These are phyloP conservation scores for Lithobates sylvaticus DNA, from an alignment of 2,797 vertebrate genomes.

Conservation along the genomic window DNA sequence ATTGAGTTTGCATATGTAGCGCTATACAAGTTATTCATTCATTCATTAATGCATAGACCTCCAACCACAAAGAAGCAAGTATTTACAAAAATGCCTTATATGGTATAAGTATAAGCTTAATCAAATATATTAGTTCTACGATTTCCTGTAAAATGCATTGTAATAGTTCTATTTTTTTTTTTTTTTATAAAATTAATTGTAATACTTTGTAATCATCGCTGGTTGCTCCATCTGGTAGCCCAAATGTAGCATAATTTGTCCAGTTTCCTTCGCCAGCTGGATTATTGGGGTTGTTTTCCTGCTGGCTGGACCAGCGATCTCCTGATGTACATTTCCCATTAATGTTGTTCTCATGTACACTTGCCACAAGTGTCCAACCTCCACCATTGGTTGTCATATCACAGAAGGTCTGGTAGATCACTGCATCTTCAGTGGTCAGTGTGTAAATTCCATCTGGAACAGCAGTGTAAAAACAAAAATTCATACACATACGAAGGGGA, in stretches of 20 bases:
- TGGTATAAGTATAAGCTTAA: not conserved
- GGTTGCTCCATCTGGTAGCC: slow-evolving; percentile 54
- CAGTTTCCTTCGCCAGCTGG: slow-evolving; percentile 65
- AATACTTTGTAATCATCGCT: slow-evolving; percentile 69
- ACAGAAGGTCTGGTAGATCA: slow-evolving; percentile 77
- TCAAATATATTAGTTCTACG: not conserved
- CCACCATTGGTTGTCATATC: slow-evolving; percentile 73
- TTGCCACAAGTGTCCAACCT: slow-evolving; percentile 72
- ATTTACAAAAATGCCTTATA: not conserved
- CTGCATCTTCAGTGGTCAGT: slow-evolving; percentile 65
- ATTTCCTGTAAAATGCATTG: not conserved
- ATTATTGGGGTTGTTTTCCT: slow-evolving; percentile 61
- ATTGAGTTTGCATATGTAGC: no score
- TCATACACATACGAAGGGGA: no score
- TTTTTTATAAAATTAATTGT: no score
- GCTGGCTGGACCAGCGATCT: slow-evolving; percentile 75
- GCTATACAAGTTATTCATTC: no score
- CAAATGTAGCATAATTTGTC: slow-evolving; percentile 67
- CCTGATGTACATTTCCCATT: slow-evolving; percentile 70
- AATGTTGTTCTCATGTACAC: slow-evolving; percentile 76
- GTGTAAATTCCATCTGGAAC: slow-evolving; percentile 72
- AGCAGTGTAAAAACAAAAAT: not conserved
- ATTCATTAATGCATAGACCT: no score
- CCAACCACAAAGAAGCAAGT: no score
- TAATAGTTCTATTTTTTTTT: slow-evolving; percentile 58